A percentile compares a stretch with the other conserved stretches of the same genome.
phyloP scores from a whole-genome alignment of 30 jellyfish, hydroid and myxozoan genomes.

The Pelagia noctiluca region DNA sequence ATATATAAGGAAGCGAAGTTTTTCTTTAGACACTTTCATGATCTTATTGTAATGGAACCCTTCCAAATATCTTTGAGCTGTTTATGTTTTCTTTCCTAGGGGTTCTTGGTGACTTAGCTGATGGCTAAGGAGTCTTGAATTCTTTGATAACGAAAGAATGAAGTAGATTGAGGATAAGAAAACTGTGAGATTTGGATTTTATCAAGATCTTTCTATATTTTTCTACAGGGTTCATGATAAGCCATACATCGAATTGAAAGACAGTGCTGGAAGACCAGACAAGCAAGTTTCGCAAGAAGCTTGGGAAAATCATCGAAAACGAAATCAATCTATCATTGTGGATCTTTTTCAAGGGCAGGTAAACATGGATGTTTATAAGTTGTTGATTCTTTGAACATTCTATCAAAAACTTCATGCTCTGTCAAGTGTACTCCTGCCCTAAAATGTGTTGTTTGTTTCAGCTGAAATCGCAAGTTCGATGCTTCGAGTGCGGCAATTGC shows the following conservation, averaged over 20 bases:
- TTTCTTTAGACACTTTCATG: too few relatives aligned
- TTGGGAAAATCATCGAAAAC: slow-evolving; percentile 96
- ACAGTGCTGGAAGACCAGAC: slow-evolving; percentile 98
- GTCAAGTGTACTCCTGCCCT: neutral
- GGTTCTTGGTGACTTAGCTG: too few relatives aligned
- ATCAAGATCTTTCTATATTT: neutral
- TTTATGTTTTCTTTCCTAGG: too few relatives aligned
- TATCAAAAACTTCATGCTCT: too few relatives aligned
- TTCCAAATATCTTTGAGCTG: too few relatives aligned
- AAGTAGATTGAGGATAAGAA: too few relatives aligned
- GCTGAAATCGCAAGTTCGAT: slow-evolving; percentile 98
- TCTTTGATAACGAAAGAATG: too few relatives aligned
- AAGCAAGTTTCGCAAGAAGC: slow-evolving; percentile 97
- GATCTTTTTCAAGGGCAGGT: slow-evolving; percentile 99
- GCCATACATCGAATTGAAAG: slow-evolving; percentile 96
- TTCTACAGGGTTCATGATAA: slow-evolving; percentile 91
- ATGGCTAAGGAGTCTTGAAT: too few relatives aligned
- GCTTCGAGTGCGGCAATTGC: slow-evolving; percentile 90
- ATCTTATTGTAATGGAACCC: too few relatives aligned
- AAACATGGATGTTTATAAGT: too few relatives aligned
- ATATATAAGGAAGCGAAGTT: too few relatives aligned
- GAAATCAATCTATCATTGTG: slow-evolving; percentile 95
- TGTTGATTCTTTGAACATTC: too few relatives aligned
- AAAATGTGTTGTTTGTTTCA: slow-evolving; percentile 6
- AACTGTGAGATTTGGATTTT: neutral